Evolutionary conservation across 2,888 invertebrate genomes (phyloP).

Genomic region (Acanthosepion esculentum): DNA sequence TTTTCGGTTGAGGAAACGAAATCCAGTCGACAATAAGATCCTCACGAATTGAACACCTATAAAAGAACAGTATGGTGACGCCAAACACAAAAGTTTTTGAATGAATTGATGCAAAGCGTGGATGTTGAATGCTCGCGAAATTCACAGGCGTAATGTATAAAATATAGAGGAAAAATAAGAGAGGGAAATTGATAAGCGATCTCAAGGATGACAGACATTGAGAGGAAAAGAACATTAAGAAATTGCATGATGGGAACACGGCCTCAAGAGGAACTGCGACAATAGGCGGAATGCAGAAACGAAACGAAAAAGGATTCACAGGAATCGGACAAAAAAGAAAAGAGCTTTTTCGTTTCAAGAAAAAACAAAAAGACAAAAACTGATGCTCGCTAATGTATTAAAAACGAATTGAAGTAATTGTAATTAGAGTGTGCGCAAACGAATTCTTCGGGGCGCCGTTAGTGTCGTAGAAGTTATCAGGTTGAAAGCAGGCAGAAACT

Average conservation of each 20-base stretch:
- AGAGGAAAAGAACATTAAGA: neutral
- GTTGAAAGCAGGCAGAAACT: neutral
- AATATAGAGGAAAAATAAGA: neutral
- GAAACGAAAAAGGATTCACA: neutral
- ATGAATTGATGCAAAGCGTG: neutral
- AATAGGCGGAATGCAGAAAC: neutral
- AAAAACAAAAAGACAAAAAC: neutral
- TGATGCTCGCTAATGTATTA: neutral
- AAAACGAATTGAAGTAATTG: neutral
- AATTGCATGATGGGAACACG: slow-evolving; percentile 11
- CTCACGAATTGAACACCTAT: neutral
- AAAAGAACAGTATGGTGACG: neutral
- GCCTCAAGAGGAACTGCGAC: neutral
- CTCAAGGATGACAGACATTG: neutral
- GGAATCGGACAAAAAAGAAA: neutral
- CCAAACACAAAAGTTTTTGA: neutral
- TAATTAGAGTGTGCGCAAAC: neutral
- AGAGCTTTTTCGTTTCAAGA: neutral
- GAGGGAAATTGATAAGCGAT: neutral
- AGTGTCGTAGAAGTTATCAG: neutral
- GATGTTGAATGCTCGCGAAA: neutral
- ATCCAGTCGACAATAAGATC: neutral
- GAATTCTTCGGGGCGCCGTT: neutral
- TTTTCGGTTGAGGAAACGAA: neutral
- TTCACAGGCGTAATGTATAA: neutral